phyloP scores from a whole-genome alignment of 1,140 invertebrate genomes.

The Zaprionus taronus region DNA sequence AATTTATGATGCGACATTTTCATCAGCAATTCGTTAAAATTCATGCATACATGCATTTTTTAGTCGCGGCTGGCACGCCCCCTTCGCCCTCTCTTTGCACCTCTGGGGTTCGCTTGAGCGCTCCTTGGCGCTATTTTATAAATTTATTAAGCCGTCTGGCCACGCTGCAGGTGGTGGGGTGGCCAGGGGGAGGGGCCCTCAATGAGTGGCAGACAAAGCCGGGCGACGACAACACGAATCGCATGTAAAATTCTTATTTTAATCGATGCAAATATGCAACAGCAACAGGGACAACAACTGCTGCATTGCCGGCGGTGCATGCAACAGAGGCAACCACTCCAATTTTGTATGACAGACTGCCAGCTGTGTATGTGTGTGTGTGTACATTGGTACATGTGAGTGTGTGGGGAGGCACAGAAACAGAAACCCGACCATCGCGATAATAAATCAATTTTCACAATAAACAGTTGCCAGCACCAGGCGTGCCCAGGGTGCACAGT shows the following conservation, averaged over 20 bases:
- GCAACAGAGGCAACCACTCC: constrained; percentile 54
- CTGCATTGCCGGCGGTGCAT: constrained; percentile 63
- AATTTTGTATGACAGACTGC: constrained; percentile 61
- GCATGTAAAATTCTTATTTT: constrained; percentile 83
- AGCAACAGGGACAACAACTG: constrained; percentile 40
- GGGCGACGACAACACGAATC: constrained; percentile 80
- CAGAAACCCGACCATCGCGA: constrained; percentile 71
- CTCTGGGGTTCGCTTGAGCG: constrained; percentile 11
- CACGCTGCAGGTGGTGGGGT: neutral
- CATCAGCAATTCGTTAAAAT: constrained; percentile 84
- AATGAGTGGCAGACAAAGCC: constrained; percentile 71
- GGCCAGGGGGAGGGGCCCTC: constrained; percentile 13
- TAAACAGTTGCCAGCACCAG: constrained; percentile 66
- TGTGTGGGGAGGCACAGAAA: constrained; percentile 37
- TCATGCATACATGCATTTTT: constrained; percentile 81
- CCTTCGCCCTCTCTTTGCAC: constrained; percentile 6
- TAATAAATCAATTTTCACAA: constrained; percentile 84
- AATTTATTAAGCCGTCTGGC: constrained; percentile 73
- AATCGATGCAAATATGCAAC: constrained; percentile 81
- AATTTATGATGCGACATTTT: constrained; percentile 84
- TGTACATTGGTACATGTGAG: constrained; percentile 22
- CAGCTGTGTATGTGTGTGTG: constrained; percentile 11
- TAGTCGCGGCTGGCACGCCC: constrained; percentile 37
- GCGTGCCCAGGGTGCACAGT: constrained; percentile 40
- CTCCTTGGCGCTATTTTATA: constrained; percentile 67